Evolutionary conservation across 2,888 invertebrate species (phyloP).

Genomic region (Drosophila greeni): DNA sequence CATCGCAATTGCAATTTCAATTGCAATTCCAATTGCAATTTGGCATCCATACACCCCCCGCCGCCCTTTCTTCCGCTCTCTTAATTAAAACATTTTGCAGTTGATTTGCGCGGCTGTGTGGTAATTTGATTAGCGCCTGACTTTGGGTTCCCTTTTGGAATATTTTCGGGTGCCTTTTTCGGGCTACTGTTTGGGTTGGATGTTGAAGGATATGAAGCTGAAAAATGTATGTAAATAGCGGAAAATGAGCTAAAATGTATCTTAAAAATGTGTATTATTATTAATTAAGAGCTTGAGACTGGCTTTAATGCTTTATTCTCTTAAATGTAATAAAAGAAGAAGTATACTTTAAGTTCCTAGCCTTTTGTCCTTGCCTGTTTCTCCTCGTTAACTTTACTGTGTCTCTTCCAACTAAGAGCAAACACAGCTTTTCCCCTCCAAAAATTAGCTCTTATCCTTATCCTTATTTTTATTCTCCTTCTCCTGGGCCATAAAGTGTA

Average conservation of each 20-base stretch:
- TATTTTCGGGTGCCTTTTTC: too few relatives aligned
- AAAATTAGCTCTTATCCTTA: not conserved
- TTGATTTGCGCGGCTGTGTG: constrained; percentile 30
- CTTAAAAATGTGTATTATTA: too few relatives aligned
- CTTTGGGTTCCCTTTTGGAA: not conserved
- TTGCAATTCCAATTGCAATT: constrained; percentile 25
- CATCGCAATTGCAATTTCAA: constrained; percentile 23
- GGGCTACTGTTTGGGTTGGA: too few relatives aligned
- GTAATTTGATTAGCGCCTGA: constrained; percentile 35
- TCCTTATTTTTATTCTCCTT: not conserved
- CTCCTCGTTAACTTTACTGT: not conserved
- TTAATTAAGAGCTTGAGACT: too few relatives aligned
- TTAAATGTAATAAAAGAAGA: not conserved
- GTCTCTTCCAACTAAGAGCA: not conserved
- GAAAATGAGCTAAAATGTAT: too few relatives aligned
- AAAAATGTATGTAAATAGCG: too few relatives aligned
- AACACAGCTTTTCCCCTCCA: not conserved
- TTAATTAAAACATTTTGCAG: constrained; percentile 48
- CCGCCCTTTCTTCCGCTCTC: constrained; percentile 13
- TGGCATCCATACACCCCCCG: not conserved
- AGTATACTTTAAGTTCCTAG: not conserved
- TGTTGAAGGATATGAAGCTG: too few relatives aligned
- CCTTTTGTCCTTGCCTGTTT: not conserved
- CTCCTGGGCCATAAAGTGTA: constrained; percentile 1
- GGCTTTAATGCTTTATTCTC: not conserved